These are phyloP conservation scores for Fabriciana adippe DNA, from an alignment of 2,888 invertebrate species.

Conservation along the genomic window DNA sequence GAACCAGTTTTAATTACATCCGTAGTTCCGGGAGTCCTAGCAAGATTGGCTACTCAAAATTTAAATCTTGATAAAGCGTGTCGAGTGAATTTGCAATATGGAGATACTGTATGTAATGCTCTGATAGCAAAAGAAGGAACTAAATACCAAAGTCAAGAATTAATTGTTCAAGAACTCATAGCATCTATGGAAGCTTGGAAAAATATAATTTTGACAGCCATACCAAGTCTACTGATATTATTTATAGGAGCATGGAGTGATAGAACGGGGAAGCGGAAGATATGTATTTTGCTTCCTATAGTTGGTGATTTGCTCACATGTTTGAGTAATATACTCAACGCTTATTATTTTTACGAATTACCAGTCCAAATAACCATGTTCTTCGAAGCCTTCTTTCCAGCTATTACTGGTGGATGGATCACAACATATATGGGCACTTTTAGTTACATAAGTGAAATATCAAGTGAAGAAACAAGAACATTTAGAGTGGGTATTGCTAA, in stretches of 20 bases:
- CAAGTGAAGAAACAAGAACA: conserved; percentile 80
- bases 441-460: conserved; percentile 83
- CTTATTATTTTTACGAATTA: conserved; percentile 78
- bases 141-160: conserved; percentile 83
- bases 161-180: conserved; percentile 81
- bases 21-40: conserved; percentile 83
- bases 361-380: conserved; percentile 79
- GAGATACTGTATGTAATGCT: conserved; percentile 87
- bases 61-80: conserved; percentile 93
- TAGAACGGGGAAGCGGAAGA: conserved; percentile 79
- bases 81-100: conserved; percentile 88
- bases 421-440: conserved; percentile 81
- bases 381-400: conserved; percentile 77
- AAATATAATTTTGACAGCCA: conserved; percentile 75
- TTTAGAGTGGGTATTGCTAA: conserved; percentile 82
- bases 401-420: conserved; percentile 81
- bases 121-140: conserved; percentile 86
- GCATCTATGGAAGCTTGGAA: conserved; percentile 81
- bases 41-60: conserved; percentile 90
- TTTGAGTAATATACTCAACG: conserved; percentile 75
- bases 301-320: conserved; percentile 77
- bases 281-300: conserved; percentile 81
- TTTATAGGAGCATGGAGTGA: conserved; percentile 85
- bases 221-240: conserved; percentile 79
- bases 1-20: conserved; percentile 85